phyloP scores from a whole-genome alignment of 2,113 vertebrate genomes.

The Apteryx mantelli region DNA sequence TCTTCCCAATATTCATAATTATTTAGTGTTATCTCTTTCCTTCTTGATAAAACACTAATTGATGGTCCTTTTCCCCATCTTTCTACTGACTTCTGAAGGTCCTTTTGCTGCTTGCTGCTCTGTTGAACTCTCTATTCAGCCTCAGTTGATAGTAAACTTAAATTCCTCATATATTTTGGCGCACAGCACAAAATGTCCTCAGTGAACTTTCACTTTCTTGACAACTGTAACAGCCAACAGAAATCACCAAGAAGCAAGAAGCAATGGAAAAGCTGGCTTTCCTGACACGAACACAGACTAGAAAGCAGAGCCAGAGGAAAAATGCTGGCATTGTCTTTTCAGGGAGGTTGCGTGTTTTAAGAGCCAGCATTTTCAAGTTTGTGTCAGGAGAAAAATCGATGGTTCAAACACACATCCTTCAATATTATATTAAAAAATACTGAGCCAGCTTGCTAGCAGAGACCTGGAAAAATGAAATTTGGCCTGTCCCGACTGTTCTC shows the following conservation, averaged over 20 bases:
- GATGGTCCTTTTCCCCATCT: neutral
- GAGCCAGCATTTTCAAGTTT: neutral
- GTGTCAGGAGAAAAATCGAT: neutral
- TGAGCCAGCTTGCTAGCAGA: neutral
- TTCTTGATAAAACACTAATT: neutral
- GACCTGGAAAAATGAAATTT: neutral
- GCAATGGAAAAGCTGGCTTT: neutral
- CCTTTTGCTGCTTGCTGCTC: neutral
- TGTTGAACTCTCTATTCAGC: neutral
- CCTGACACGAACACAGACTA: neutral
- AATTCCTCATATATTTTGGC: neutral
- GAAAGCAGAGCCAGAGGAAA: neutral
- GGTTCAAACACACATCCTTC: neutral
- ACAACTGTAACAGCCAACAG: neutral
- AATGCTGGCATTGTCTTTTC: neutral
- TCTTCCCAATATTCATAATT: neutral
- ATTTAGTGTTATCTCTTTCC: neutral
- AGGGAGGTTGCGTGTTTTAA: neutral
- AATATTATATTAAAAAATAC: neutral
- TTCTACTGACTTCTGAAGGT: neutral
- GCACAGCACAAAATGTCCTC: neutral
- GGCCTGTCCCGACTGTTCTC: neutral
- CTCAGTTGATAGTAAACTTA: neutral
- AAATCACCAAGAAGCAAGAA: neutral
- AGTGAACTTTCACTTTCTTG: neutral